Percentiles rank a stretch among this genome's conserved stretches.
phyloP scores from a whole-genome alignment of 2,888 invertebrate genomes.

The Drosophila percnosoma region DNA sequence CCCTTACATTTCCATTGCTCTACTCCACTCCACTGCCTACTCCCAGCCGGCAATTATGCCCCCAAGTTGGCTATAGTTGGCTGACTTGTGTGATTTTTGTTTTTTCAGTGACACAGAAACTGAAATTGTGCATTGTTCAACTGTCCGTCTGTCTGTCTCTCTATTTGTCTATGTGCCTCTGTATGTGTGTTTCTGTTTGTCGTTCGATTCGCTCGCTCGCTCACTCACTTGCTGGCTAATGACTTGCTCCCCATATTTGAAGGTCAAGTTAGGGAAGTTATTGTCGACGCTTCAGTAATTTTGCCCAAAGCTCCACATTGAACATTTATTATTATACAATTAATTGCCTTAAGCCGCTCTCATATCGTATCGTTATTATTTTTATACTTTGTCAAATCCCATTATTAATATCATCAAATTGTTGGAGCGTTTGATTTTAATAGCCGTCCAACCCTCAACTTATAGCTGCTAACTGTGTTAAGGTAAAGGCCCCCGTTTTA shows the following conservation, averaged over 20 bases:
- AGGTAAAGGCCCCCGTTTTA: slow-evolving; percentile 62
- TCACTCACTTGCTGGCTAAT: slow-evolving; percentile 41
- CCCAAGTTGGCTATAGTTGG: slow-evolving; percentile 76
- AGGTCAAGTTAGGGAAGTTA: slow-evolving; percentile 80
- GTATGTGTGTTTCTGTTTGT: slow-evolving; percentile 21
- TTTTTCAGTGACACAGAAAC: slow-evolving; percentile 83
- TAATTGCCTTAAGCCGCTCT: slow-evolving; percentile 74
- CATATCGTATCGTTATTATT: slow-evolving; percentile 48
- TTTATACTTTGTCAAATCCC: slow-evolving; percentile 53
- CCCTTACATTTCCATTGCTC: slow-evolving; percentile 8
- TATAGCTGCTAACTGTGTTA: slow-evolving; percentile 60
- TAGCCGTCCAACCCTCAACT: slow-evolving; percentile 45
- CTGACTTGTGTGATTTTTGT: slow-evolving; percentile 82
- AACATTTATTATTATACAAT: slow-evolving; percentile 76
- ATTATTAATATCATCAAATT: slow-evolving; percentile 71
- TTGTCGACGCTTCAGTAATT: slow-evolving; percentile 82
- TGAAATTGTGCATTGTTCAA: slow-evolving; percentile 83
- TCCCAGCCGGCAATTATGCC: slow-evolving; percentile 58
- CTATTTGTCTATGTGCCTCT: background rate
- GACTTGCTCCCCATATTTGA: slow-evolving; percentile 73
- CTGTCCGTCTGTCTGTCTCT: slow-evolving; percentile 28
- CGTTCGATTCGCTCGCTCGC: slow-evolving; percentile 29
- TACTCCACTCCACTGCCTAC: slow-evolving; percentile 37
- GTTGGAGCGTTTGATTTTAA: slow-evolving; percentile 82
- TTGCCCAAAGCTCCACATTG: slow-evolving; percentile 76